A percentile compares a stretch with the other conserved stretches of the same genome.
These are phyloP conservation scores for Magallana gigas DNA, from an alignment of 1,140 invertebrate species.

Conservation along the genomic window DNA sequence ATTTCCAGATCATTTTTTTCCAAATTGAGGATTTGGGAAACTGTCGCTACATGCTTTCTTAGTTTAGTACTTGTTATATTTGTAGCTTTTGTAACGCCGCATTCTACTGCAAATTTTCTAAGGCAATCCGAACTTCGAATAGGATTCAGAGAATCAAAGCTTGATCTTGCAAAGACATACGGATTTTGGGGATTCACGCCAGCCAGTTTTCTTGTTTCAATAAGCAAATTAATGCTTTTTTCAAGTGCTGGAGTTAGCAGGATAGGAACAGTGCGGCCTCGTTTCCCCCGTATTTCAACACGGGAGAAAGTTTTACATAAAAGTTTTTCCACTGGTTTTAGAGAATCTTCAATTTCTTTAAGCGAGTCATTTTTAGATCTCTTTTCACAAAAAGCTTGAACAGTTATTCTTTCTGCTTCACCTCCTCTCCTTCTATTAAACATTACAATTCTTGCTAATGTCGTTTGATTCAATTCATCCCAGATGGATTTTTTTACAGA, in stretches of 20 bases:
- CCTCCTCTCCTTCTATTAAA: conserved; percentile 62
- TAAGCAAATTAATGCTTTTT: conserved; percentile 49
- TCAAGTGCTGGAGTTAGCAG: conserved; percentile 54
- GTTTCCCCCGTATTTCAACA: conserved; percentile 62
- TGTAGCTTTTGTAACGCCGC: conserved; percentile 23
- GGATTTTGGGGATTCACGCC: conserved; percentile 55
- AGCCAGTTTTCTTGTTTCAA: conserved; percentile 52
- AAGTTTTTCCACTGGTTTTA: conserved; percentile 59
- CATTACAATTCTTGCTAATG: conserved; percentile 54
- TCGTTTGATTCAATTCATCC: conserved; percentile 46
- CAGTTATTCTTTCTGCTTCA: conserved; percentile 56
- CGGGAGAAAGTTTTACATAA: conserved; percentile 53
- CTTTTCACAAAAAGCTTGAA: conserved; percentile 47
- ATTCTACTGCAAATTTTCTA: conserved; percentile 49
- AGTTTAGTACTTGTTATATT: conserved; percentile 52
- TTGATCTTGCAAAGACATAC: conserved; percentile 57
- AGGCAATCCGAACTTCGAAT: conserved; percentile 54
- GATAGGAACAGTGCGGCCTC: conserved; percentile 59
- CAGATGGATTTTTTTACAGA: conserved; percentile 40
- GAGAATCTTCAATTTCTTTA: conserved; percentile 54
- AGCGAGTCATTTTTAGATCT: conserved; percentile 23
- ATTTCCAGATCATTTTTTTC: conserved; percentile 47
- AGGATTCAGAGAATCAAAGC: conserved; percentile 49
- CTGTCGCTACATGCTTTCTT: conserved; percentile 58
- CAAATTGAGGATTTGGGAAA: conserved; percentile 56